A percentile compares a stretch with the other conserved stretches of the same genome.
Evolutionary conservation across 2,888 invertebrate species (phyloP).

Genomic region (Osedax fenrisi): DNA sequence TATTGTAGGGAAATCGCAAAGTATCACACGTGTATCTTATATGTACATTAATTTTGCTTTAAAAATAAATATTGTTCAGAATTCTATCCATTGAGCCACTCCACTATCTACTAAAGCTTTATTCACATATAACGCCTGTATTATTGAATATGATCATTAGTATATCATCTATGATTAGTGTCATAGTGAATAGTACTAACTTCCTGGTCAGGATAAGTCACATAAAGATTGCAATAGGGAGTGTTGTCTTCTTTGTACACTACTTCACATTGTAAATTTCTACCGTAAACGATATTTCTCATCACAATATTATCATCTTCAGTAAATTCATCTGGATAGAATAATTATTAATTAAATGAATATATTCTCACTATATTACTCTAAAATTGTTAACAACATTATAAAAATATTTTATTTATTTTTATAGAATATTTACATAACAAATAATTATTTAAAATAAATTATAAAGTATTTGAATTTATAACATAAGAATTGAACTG

Average conservation of each 20-base stretch:
- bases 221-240: background rate
- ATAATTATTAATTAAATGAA: too few species aligned
- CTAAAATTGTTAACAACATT: too few species aligned
- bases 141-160: background rate
- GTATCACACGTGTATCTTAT: background rate
- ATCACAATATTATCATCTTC: background rate
- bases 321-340: background rate
- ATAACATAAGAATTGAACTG: too few species aligned
- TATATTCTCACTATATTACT: too few species aligned
- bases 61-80: background rate
- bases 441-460: too few species aligned
- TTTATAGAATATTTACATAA: too few species aligned
- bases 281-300: background rate
- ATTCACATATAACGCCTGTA: background rate
- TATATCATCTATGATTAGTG: background rate
- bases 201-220: background rate
- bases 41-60: background rate
- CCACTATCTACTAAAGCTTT: background rate
- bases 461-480: too few species aligned
- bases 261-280: background rate
- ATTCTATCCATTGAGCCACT: background rate
- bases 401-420: too few species aligned
- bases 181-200: background rate
- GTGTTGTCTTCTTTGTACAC: background rate
- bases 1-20: background rate